Percentiles rank a stretch among this genome's conserved stretches.
These are phyloP conservation scores for Philereme transversata DNA, from an alignment of 2,888 invertebrate genomes.

Conservation along the genomic window DNA sequence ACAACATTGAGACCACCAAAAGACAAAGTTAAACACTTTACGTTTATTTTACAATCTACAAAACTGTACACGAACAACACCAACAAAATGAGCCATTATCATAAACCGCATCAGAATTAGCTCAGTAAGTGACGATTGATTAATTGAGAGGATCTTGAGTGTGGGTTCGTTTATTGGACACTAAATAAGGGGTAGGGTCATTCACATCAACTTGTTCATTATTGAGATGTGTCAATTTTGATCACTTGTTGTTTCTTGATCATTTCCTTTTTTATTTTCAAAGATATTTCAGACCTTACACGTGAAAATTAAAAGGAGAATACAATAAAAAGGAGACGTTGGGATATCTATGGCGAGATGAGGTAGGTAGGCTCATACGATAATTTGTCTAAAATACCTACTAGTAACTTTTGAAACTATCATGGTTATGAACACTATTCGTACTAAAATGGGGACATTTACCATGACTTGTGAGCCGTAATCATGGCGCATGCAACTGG, in stretches of 20 bases:
- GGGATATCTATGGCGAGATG: too few relatives aligned
- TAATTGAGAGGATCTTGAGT: constrained; percentile 8
- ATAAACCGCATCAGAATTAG: constrained; percentile 23
- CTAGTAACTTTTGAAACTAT: too few relatives aligned
- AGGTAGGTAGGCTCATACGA: too few relatives aligned
- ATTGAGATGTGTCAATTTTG: neutral
- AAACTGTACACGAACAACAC: constrained; percentile 19
- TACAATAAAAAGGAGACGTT: too few relatives aligned
- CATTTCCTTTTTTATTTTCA: too few relatives aligned
- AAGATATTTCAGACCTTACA: too few relatives aligned
- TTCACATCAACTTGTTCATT: constrained; percentile 4
- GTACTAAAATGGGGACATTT: too few relatives aligned
- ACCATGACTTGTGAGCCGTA: too few relatives aligned
- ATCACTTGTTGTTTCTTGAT: neutral
- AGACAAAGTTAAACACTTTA: constrained; percentile 9
- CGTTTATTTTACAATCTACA: constrained; percentile 22
- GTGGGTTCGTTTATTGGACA: constrained; percentile 12
- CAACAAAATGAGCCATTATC: constrained; percentile 22
- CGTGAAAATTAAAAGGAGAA: too few relatives aligned
- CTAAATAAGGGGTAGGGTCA: constrained; percentile 16
- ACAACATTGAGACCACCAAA: constrained; percentile 1
- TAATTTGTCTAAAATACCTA: too few relatives aligned
- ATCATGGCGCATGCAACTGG: too few relatives aligned
- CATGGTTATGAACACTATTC: too few relatives aligned
- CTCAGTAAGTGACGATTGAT: constrained; percentile 21